phyloP scores from a whole-genome alignment of 1,140 invertebrate genomes.

The Camponotus vicinus region DNA sequence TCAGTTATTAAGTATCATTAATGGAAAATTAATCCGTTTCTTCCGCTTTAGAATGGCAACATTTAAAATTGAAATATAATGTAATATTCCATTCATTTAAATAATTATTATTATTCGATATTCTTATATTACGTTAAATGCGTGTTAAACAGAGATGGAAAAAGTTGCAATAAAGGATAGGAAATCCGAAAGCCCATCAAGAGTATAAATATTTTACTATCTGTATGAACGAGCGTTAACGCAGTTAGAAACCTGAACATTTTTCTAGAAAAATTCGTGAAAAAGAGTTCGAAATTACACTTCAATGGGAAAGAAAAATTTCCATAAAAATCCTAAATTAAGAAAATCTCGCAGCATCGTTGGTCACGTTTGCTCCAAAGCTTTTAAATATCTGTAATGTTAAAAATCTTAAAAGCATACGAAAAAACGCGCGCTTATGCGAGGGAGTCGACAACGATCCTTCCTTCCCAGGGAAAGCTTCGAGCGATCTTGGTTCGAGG shows the following conservation, averaged over 20 bases:
- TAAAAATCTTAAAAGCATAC: neutral
- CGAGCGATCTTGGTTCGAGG: neutral
- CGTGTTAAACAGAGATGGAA: neutral
- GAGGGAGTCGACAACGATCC: neutral
- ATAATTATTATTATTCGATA: neutral
- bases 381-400: conserved; percentile 7
- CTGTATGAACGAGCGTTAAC: conserved; percentile 24
- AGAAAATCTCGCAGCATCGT: neutral
- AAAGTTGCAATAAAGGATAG: neutral
- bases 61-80: too few species aligned
- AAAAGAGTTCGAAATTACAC: conserved; percentile 20
- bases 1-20: too few species aligned
- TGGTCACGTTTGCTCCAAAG: neutral
- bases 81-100: neutral
- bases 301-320: neutral
- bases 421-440: conserved; percentile 1
- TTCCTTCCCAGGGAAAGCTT: neutral
- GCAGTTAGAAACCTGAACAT: neutral
- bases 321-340: neutral
- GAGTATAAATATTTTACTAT: neutral
- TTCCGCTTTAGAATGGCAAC: too few species aligned
- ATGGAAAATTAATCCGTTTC: too few species aligned
- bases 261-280: conserved; percentile 16
- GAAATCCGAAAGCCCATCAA: too few species aligned
- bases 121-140: neutral